Evolutionary conservation across 1,140 invertebrate genomes (phyloP), one percentile per base, ranked within the genome.

Genomic region (Drosophila equinoxialis): DNA sequence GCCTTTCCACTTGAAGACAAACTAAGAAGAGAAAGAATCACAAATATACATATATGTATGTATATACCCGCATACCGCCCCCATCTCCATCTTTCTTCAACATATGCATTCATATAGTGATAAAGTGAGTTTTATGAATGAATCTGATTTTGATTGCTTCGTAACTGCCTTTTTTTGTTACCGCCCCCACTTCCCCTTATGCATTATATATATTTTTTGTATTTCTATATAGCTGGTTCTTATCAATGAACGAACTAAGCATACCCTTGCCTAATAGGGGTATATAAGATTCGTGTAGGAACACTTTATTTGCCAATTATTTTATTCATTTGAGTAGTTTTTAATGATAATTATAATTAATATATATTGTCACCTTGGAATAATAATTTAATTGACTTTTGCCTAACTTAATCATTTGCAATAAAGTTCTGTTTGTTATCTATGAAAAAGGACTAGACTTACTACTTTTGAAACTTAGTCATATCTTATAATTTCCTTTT

Each of bases 121-220:
- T 85, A 84, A 77, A 64, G 65, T 26, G 64, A 58, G 42, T 77
- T 86, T 86, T 86, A 86, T 86, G 82, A 86, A 86, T 86, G 79
- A 83, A 83, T 76, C 64, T 23, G 67, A 83, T 73, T 87, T 72
- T 79, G 73, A 84, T 84, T 85, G 77, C 81, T 84, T 83, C 81
- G 65, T 81, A 71, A 72, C 76, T 59, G 68, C 30, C 51, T 35
- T 57, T 77, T 23, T 51, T 51, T 23, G 10, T 39, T 11, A 5
- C 11, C 37, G 30, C 30, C 11, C 37, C 10, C 37, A 13, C 7
- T 6, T 20, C 45, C 45, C 17, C 17, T 20, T 54, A 30, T 30
- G 30, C 7, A 35, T 1, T 14, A 17, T 55, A 3, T 54, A 4
- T 41, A 17, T 63, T 54, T 54, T 45, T 65, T 54, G 30, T 60